Base-by-base conservation (phyloP, 2,888 invertebrate genomes). In the Beris chalybata region DNA sequence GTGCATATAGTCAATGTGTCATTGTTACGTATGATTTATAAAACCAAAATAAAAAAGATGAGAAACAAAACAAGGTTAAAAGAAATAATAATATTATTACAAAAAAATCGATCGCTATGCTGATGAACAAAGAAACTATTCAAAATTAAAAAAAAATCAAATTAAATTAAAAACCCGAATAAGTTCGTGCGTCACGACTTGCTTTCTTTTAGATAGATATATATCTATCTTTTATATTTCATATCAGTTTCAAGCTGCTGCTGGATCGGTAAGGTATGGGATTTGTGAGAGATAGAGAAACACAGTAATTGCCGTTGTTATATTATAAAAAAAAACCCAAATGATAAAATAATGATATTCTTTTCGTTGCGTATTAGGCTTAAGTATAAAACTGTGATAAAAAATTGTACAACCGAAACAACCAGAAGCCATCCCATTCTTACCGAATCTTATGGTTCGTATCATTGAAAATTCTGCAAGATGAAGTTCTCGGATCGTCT, bases 11-110 rank as follows among this genome's bases (percentile, higher is more conserved):
- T 53, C 50, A 64, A 57, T 67, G 64, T 67, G 58, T 67, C 64
- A 64, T 67, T 67, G 67, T 64, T 67, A 67, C 29, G 56, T 59
- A 67, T 67, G 43, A 63, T 67, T 67, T 66, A 13, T 31, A 52
- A 57, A 58, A 58, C 22, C 32, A 66, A 45, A 53, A 57, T 38
- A 59, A 66, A 43, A 44, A 59, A 55, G 22, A 43, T 53, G n/a
- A 22, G 22, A 52, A 64, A 54, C 47, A 45, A 64, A 47, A 53
- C 44, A 64, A 54, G 47, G 31, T 61, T 15, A 61, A 43, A 32
- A 44, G 59, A 56, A 15, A 31, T 29, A 47, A 53, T 13, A 47
- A 30, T n/a, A 32, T 48, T 31, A 61, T 45, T 38, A 64, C 22
- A 22, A 22, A 15, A 59, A 64, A 43, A 30, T 15, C 11, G 45